A percentile compares a stretch with the other conserved stretches of the same genome.
These are phyloP conservation scores for Petromus typicus DNA, from an alignment of 2,113 vertebrate genomes.

Conservation along the genomic window DNA sequence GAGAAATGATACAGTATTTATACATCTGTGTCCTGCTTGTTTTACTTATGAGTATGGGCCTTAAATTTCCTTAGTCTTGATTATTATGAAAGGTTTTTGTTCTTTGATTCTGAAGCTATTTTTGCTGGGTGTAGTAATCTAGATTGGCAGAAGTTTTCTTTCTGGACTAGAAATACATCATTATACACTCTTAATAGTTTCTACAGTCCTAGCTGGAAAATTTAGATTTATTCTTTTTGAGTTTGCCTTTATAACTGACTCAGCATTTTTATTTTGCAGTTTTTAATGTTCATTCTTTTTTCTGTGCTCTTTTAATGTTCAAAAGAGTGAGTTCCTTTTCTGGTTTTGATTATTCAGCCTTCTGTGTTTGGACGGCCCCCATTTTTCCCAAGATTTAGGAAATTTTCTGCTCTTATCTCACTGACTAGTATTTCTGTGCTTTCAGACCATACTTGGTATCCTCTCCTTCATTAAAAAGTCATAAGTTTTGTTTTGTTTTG, in stretches of 20 bases:
- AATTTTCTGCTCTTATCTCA: not conserved
- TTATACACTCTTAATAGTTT: not conserved
- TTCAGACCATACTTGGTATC: not conserved
- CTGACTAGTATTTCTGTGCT: not conserved
- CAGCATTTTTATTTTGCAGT: not conserved
- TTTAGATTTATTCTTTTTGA: not conserved
- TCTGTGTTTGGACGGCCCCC: not conserved
- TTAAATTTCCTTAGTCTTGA: not conserved
- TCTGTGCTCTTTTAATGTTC: not conserved
- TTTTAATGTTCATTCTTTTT: not conserved
- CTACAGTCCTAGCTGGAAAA: not conserved
- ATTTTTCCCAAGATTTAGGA: not conserved
- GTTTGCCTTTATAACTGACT: not conserved
- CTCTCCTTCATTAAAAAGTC: not conserved
- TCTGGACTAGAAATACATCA: not conserved
- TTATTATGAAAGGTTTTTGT: not conserved
- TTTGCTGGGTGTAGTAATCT: not conserved
- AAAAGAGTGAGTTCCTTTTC: not conserved
- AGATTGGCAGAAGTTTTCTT: not conserved
- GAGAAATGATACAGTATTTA: too few relatives aligned
- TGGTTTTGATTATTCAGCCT: not conserved
- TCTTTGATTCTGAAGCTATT: not conserved
- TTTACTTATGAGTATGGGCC: too few relatives aligned
- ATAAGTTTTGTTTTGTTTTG: too few relatives aligned
- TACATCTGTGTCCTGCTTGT: too few relatives aligned